phyloP scores from a whole-genome alignment of 2,113 vertebrate species.

The Lepus americanus region DNA sequence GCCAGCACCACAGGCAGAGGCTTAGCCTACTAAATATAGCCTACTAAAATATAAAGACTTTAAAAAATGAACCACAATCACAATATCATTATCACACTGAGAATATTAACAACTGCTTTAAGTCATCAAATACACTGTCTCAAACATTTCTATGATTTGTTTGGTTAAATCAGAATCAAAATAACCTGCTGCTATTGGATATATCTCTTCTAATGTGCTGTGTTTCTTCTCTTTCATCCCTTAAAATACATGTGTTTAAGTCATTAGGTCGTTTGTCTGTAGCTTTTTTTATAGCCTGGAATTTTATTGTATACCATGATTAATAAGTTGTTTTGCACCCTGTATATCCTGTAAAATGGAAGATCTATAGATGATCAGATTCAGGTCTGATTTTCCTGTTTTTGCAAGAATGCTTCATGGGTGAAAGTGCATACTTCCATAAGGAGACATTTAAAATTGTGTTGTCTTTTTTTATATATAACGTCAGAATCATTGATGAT shows the following conservation, averaged over 20 bases:
- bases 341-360: neutral
- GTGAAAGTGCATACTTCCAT: neutral
- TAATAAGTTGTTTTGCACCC: neutral
- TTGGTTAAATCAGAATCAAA: neutral
- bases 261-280: neutral
- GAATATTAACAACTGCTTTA: neutral
- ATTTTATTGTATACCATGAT: neutral
- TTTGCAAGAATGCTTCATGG: neutral
- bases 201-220: neutral
- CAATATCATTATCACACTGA: neutral
- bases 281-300: neutral
- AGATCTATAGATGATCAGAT: neutral
- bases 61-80: neutral
- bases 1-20: too few relatives aligned
- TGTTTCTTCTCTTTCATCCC: neutral
- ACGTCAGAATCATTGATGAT: neutral
- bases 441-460: neutral
- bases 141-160: neutral
- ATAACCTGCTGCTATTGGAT: neutral
- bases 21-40: too few relatives aligned
- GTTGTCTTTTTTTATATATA: neutral
- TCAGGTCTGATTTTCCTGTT: neutral
- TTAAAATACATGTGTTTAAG: constrained; percentile 29
- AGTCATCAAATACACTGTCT: neutral
- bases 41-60: too few relatives aligned